Conservation (phyloP, 2,113 vertebrate species). For the Diphyllodes magnificus region DNA sequence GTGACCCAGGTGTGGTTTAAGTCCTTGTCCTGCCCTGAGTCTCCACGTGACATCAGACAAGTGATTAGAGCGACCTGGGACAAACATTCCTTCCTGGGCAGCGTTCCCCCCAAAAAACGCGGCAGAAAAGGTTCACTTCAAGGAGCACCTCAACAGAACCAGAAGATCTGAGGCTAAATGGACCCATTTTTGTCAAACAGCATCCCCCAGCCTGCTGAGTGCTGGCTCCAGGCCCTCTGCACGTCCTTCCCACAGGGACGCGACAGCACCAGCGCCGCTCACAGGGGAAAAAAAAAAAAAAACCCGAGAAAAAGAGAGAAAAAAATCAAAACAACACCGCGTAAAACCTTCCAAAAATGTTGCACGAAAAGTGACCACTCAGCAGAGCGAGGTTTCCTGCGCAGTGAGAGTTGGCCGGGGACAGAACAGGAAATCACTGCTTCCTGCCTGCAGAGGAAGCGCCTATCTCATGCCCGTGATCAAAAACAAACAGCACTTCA, state of each 20-base stretch:
- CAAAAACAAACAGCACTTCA: conserved; percentile 63
- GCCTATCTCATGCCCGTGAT: conserved; percentile 32
- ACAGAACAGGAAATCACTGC: conserved; percentile 55
- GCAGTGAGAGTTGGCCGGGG: conserved; percentile 50
- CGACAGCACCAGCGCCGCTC: not conserved
- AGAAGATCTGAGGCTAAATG: not conserved
- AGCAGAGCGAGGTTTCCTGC: conserved; percentile 59
- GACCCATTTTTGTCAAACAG: not conserved
- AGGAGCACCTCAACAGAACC: not conserved
- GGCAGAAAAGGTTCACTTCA: too few species aligned
- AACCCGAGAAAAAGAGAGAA: not conserved
- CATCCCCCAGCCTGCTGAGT: accelerated
- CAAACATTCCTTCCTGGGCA: not conserved
- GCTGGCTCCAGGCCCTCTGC: not conserved
- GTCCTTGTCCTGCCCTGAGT: not conserved
- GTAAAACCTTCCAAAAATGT: not conserved
- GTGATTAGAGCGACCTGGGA: accelerated
- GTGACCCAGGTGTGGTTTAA: not conserved
- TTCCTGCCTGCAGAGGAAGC: conserved; percentile 64
- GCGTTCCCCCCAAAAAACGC: accelerated
- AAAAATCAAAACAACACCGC: not conserved
- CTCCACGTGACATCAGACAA: accelerated
- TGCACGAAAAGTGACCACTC: conserved; percentile 44
- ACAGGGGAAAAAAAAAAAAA: too few species aligned
- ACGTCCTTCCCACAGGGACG: not conserved